These are phyloP conservation scores for Idaea dimidiata DNA, from an alignment of 2,888 invertebrate species.

Conservation along the genomic window DNA sequence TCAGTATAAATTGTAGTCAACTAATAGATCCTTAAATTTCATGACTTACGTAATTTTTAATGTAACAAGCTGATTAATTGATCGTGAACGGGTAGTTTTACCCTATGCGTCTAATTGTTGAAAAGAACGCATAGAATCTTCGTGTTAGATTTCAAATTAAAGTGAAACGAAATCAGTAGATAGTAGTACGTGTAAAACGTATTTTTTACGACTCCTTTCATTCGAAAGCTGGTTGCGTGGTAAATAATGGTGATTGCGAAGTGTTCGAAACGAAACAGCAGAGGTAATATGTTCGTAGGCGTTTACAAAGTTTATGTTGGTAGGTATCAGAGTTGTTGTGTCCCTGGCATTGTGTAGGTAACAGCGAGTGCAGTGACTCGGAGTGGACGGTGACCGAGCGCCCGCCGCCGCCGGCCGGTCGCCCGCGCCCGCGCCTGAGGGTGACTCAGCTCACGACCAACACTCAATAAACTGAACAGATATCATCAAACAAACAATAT, in stretches of 20 bases:
- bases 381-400: not conserved
- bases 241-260: not conserved
- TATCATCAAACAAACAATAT: constrained; percentile 25
- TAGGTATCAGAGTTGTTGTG: constrained; percentile 2
- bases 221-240: constrained; percentile 4
- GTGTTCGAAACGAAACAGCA: not conserved
- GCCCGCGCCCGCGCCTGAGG: not conserved
- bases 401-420: too few species aligned
- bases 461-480: constrained; percentile 25
- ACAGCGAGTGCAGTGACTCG: constrained; percentile 34
- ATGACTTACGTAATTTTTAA: too few species aligned
- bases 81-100: too few species aligned
- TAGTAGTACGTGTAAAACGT: constrained; percentile 29
- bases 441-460: constrained; percentile 34
- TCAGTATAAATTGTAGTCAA: too few species aligned
- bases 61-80: too few species aligned
- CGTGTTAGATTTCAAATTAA: constrained; percentile 67
- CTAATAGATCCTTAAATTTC: too few species aligned
- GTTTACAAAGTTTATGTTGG: not conserved
- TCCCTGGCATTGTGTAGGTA: constrained; percentile 11
- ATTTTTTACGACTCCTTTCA: constrained; percentile 23
- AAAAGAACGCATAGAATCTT: constrained; percentile 61
- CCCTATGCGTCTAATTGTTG: constrained; percentile 73
- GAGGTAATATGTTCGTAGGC: not conserved
- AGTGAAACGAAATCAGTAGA: constrained; percentile 53